Evolutionary conservation across 2,888 invertebrate species (phyloP), one percentile per base, ranked within the genome.

Genomic region (Mesorhabditis spiculigera): DNA sequence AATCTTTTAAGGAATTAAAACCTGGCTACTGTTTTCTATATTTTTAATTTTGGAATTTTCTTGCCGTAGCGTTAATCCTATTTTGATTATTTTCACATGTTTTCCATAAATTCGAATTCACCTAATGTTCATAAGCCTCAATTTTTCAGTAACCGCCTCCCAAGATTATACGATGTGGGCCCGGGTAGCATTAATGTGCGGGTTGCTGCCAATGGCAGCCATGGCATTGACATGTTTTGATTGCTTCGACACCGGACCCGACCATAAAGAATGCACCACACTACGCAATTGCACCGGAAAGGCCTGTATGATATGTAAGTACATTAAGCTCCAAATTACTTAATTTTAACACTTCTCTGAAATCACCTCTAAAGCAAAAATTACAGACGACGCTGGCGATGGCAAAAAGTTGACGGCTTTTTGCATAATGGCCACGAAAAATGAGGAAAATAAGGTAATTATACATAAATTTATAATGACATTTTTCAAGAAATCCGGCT

Each of bases 281-380:
- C 75, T 75, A 16, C 70, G 75, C 63, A 77, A 73, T 65, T 82
- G 82, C 70, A 73, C 76, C 42, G 82, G 82, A 65, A 75, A 76
- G 41, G 82, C 82, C 44, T 82, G 82, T 71, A 74, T 82, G 76
- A 80, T 82, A 44, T 82, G 82, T 79, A 41, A 66, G 78, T 76
- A 28, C 28, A 28, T 3, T 1, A 28, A 28, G 28, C n/a, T 8
- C 4, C 13, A 16, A 10, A 13, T 28, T 28, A 28, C 28, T 10
- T 6, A 6, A 10, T 50, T 10, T 50, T 10, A 50, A 28, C 1
- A 16, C n/a, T 16, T 63, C 16, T 28, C 1, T 28, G 28, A 63
- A n/a, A 28, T 8, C n/a, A n/a, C 28, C 3, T 63, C 8, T 8
- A 70, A 70, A 67, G 67, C 67, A 67, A 43, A 43, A 5, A 45